Conservation (phyloP, 1,140 invertebrate genomes). For the Plectrocnemia conspersa region DNA sequence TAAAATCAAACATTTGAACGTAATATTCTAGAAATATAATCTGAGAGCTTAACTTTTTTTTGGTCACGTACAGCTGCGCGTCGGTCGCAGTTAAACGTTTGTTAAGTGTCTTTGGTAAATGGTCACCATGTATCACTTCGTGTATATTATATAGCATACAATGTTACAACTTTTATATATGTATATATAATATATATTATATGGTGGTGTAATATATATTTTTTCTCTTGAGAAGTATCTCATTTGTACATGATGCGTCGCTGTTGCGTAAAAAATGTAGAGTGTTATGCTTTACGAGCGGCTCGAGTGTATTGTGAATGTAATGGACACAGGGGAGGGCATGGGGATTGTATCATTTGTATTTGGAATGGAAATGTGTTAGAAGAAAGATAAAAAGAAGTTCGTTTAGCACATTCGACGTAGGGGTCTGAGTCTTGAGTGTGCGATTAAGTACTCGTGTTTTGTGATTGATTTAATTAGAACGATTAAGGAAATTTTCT, state of each 20-base stretch:
- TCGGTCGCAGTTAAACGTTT: no score
- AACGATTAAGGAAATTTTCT: not conserved
- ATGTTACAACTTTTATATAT: no score
- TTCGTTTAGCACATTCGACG: no score
- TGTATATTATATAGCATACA: no score
- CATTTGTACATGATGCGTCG: conserved; percentile 27
- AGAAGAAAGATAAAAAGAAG: no score
- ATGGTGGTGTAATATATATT: conserved; percentile 3
- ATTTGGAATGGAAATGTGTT: not conserved
- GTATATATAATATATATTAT: no score
- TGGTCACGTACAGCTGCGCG: no score
- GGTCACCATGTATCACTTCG: not conserved
- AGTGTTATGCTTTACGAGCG: conserved; percentile 21
- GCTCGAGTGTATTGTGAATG: conserved; percentile 19
- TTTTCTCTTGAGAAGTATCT: conserved; percentile 23
- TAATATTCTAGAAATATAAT: no score
- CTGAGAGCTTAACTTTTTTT: no score
- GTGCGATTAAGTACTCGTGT: not conserved
- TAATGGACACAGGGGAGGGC: conserved; percentile 15
- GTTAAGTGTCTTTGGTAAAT: not conserved
- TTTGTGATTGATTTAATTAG: not conserved
- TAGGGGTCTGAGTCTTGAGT: not conserved
- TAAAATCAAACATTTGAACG: no score
- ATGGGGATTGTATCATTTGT: conserved; percentile 4
- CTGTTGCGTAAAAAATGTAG: conserved; percentile 28